Conservation (phyloP, 2,113 vertebrate species). For the Silurus glanis region DNA sequence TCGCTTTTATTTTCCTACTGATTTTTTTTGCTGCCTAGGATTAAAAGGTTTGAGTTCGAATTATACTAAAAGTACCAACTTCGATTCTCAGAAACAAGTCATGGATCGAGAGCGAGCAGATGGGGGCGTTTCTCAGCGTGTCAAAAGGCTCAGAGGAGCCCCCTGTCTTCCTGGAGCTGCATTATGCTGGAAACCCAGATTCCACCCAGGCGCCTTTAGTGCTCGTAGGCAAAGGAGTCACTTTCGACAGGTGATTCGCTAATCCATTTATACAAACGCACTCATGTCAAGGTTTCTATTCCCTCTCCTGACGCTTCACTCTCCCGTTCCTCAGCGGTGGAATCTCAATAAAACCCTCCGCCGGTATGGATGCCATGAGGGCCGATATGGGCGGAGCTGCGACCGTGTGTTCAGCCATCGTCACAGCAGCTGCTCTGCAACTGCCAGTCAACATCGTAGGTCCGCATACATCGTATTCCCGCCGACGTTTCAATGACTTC, state of each 20-base stretch:
- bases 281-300: neutral
- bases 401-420: slow-evolving; percentile 86
- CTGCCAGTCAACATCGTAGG: slow-evolving; percentile 90
- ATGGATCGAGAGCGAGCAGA: slow-evolving; percentile 90
- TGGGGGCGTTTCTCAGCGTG: slow-evolving; percentile 95
- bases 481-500: neutral
- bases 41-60: neutral
- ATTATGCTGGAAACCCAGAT: slow-evolving; percentile 80
- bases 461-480: slow-evolving; percentile 59
- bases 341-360: slow-evolving; percentile 92
- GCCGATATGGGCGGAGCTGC: slow-evolving; percentile 98
- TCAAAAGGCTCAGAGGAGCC: slow-evolving; percentile 91
- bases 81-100: slow-evolving; percentile 71
- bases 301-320: neutral
- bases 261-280: too few relatives aligned
- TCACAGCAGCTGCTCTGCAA: slow-evolving; percentile 85
- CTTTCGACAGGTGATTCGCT: slow-evolving; percentile 88
- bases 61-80: neutral
- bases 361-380: slow-evolving; percentile 94
- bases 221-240: slow-evolving; percentile 94
- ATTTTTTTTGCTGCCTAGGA: neutral
- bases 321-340: slow-evolving; percentile 78
- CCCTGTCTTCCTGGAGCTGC: slow-evolving; percentile 92
- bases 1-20: neutral
- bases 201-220: slow-evolving; percentile 76